Conservation (phyloP, 2,888 invertebrate species). For the Beris chalybata region DNA sequence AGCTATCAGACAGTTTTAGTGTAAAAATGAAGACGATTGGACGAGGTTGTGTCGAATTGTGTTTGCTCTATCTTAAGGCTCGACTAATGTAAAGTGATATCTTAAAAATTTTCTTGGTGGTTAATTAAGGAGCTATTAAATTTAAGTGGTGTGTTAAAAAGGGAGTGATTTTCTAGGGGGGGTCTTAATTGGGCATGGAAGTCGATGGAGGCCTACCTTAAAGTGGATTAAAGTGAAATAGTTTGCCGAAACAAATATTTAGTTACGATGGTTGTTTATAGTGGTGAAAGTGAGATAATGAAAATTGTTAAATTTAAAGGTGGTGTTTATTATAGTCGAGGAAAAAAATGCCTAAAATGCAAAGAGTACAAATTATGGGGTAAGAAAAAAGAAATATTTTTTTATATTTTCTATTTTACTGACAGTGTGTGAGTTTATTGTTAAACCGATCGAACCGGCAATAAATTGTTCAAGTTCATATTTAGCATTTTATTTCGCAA, state of each 20-base stretch:
- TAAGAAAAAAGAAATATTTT: background rate
- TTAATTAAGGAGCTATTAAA: slow-evolving; percentile 14
- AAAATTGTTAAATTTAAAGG: slow-evolving; percentile 27
- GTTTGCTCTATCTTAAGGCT: background rate
- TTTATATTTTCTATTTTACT: no score
- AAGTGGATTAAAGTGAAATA: no score
- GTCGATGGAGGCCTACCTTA: no score
- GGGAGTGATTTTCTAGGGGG: no score
- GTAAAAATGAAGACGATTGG: slow-evolving; percentile 14
- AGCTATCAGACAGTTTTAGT: slow-evolving; percentile 17
- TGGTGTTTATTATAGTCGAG: slow-evolving; percentile 13
- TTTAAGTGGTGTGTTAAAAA: background rate
- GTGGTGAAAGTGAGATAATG: slow-evolving; percentile 27
- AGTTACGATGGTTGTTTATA: slow-evolving; percentile 15
- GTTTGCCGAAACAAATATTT: no score
- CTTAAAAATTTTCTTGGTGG: background rate
- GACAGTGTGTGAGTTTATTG: no score
- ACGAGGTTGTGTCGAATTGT: slow-evolving; percentile 8
- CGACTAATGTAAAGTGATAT: background rate
- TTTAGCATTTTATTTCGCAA: no score
- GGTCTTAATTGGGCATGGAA: no score
- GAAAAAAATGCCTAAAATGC: slow-evolving; percentile 23
- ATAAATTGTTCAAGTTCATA: no score
- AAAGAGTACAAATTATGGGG: slow-evolving; percentile 25
- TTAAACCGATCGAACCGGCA: no score